Evolutionary conservation across 2,797 vertebrate species (phyloP), one percentile per base, ranked within the genome.

Genomic region (Poeciliopsis turneri): DNA sequence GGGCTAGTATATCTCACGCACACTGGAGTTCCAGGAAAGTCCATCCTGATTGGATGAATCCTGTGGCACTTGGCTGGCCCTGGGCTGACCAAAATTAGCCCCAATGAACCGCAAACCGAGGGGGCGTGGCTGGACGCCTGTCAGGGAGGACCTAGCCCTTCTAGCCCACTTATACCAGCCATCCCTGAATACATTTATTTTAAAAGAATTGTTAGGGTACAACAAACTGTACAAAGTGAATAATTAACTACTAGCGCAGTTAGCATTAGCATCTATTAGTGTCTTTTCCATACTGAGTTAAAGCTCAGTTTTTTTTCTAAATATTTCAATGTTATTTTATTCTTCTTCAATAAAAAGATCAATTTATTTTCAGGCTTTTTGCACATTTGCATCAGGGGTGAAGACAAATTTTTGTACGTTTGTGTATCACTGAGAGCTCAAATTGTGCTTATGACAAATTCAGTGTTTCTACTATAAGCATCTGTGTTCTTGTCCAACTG

Each of bases 381-480:
- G 36, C 18, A 41, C 36, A 68, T 11, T 4, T 68, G 23, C 64
- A 12, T 11, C 36, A 36, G 4, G 9, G 64, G 36, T 36, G 36
- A 16, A 36, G 25, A 68, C 36, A 66, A 36, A 23, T 68, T 68
- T 4, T 9, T 4, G 18, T 33, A 28, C 4, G 1, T 13, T 47
- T 23, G 96, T 95, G 95, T 84, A 94, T 88, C 82, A 84, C 91
- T 83, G 39, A 82, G 82, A 83, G 87, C 89, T 85, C 88, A 90
- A 89, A 90, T 82, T 88, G 77, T 82, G 77, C 77, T 84, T 91
- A 84, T n/a, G 64, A 59, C 85, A 86, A 75, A 85, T 91, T 88
- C 76, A 90, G 83, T 80, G 81, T 91, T 88, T 82, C 77, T 78
- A 78, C 45, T 55, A 39, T 79, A 81, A 79, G 71, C 82, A 64